Conservation (phyloP, 2,888 invertebrate species). For the Pogonocherus hispidulus region DNA sequence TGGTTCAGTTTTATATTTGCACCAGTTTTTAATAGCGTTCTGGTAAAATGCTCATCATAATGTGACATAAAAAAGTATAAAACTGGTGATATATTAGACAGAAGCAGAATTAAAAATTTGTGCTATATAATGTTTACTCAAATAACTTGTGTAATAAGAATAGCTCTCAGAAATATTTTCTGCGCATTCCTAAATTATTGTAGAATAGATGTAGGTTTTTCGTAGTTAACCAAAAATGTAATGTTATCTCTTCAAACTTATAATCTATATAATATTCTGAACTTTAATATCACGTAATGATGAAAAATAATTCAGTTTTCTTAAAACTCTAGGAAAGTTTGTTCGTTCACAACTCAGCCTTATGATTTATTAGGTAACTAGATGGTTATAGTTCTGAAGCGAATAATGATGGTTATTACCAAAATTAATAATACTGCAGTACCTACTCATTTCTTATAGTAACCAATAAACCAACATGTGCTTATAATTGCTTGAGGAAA, state of each 20-base stretch:
- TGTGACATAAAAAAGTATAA: conserved; percentile 17
- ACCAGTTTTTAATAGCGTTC: neutral
- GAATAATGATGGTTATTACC: too few relatives aligned
- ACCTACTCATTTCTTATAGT: too few relatives aligned
- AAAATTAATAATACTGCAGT: too few relatives aligned
- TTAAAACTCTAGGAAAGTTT: too few relatives aligned
- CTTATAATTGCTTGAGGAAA: neutral
- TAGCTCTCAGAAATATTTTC: neutral
- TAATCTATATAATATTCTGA: too few relatives aligned
- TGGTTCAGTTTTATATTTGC: conserved; percentile 12
- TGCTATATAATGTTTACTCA: neutral
- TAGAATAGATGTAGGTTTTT: neutral
- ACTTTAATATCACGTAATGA: neutral
- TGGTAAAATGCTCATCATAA: conserved; percentile 16
- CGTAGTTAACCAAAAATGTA: too few relatives aligned
- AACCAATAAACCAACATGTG: neutral
- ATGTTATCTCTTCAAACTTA: too few relatives aligned
- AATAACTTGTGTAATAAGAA: neutral
- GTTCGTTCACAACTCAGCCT: too few relatives aligned
- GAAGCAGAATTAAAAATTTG: neutral
- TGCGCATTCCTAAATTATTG: neutral
- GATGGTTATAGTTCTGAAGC: too few relatives aligned
- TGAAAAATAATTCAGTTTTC: too few relatives aligned
- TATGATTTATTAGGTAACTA: too few relatives aligned
- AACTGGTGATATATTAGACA: neutral